Conservation (phyloP, 1,140 invertebrate species). For the Carcinoscorpius rotundicauda region DNA sequence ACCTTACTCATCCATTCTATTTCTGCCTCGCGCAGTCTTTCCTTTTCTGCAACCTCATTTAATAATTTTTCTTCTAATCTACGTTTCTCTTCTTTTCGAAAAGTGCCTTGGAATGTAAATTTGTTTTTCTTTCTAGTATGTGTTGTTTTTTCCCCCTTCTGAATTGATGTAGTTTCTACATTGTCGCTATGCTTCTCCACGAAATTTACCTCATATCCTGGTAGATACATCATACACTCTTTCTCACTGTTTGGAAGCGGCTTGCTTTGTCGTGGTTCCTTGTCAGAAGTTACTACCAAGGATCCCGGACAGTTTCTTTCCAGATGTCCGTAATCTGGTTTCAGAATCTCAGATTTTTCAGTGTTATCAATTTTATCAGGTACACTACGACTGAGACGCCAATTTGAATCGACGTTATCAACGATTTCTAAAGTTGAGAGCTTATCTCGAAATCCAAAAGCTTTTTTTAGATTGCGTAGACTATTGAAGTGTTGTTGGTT, state of each 20-base stretch:
- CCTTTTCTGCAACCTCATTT: neutral
- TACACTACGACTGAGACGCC: conserved; percentile 37
- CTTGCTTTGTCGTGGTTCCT: conserved; percentile 1
- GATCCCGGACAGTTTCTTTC: conserved; percentile 14
- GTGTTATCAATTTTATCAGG: conserved; percentile 40
- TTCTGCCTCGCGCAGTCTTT: conserved; percentile 6
- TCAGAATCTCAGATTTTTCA: conserved; percentile 22
- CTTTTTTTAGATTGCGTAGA: conserved; percentile 4
- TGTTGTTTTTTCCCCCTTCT: conserved; percentile 3
- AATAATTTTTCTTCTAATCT: neutral
- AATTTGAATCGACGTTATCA: conserved; percentile 12
- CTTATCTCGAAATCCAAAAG: conserved; percentile 9
- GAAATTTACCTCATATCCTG: conserved; percentile 40
- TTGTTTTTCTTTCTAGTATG: neutral
- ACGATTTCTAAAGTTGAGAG: conserved; percentile 9
- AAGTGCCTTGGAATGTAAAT: neutral
- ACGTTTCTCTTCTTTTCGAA: neutral
- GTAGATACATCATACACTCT: conserved; percentile 57
- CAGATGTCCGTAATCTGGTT: conserved; percentile 7
- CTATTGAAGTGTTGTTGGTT: conserved; percentile 1
- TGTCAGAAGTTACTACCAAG: neutral
- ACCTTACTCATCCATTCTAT: conserved; percentile 45
- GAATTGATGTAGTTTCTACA: neutral
- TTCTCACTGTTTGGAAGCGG: conserved; percentile 14
- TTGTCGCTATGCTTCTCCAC: neutral